phyloP scores from a whole-genome alignment of 53 echinoderm and acorn worm genomes.

The Actinopyga echinites region DNA sequence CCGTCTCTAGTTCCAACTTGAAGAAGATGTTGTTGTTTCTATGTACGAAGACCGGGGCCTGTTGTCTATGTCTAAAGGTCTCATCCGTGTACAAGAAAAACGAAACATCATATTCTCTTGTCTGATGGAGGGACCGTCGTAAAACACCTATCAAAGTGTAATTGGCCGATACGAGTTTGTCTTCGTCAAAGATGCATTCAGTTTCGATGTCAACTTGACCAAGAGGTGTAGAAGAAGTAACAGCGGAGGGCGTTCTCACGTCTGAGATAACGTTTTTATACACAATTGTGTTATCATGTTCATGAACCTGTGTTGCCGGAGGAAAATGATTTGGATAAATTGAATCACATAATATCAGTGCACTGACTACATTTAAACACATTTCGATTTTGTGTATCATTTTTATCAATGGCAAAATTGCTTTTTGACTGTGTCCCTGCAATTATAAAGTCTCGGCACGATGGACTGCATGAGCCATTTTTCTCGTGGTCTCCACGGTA shows the following conservation, averaged over 20 bases:
- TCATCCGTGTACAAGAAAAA: conserved; percentile 43
- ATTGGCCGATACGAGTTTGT: not conserved
- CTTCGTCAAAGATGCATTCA: not conserved
- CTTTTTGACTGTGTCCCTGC: no score
- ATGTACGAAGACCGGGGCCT: not conserved
- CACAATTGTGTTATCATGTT: not conserved
- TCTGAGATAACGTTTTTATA: not conserved
- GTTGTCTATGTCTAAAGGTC: not conserved
- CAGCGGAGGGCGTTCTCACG: no score
- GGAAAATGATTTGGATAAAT: no score
- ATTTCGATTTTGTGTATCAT: no score
- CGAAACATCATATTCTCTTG: not conserved
- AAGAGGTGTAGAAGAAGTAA: not conserved
- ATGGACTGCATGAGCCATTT: no score
- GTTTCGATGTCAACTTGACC: not conserved
- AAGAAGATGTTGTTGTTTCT: conserved; percentile 27
- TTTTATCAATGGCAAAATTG: no score
- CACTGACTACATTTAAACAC: no score
- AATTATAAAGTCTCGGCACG: no score
- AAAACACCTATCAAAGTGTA: not conserved
- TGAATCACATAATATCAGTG: no score
- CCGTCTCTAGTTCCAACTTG: not conserved
- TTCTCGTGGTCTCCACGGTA: no score
- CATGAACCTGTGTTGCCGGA: not conserved
- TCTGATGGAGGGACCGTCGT: not conserved